Conservation (phyloP, 2,113 vertebrate species). For the Phoenicopterus ruber region DNA sequence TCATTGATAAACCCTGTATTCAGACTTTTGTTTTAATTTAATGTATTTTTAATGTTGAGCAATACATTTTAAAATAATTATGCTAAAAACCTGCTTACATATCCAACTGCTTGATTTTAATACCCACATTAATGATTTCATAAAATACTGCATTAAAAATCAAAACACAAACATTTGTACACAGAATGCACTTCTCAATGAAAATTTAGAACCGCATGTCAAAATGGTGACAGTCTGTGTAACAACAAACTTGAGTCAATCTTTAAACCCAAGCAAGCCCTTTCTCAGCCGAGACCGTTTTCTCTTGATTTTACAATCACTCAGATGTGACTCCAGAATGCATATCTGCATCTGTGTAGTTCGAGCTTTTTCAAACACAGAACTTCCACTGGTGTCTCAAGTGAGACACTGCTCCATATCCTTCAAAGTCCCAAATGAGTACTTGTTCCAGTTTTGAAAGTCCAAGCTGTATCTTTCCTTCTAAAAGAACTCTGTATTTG, state of each 20-base stretch:
- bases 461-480: neutral
- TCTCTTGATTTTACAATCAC: neutral
- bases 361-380: neutral
- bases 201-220: neutral
- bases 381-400: neutral
- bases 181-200: neutral
- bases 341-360: neutral
- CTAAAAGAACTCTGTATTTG: neutral
- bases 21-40: neutral
- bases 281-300: accelerated
- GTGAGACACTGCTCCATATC: neutral
- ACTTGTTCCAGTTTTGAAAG: constrained; percentile 7
- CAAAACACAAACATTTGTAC: neutral
- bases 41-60: neutral
- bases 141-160: neutral
- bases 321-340: neutral
- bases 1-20: neutral
- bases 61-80: neutral
- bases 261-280: neutral
- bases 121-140: neutral
- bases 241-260: neutral
- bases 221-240: neutral
- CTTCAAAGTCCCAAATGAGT: neutral
- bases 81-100: neutral
- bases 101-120: neutral